Evolutionary conservation across 2,113 vertebrate species (phyloP), one percentile per base, ranked within the genome.

Genomic region (Candoia aspera): DNA sequence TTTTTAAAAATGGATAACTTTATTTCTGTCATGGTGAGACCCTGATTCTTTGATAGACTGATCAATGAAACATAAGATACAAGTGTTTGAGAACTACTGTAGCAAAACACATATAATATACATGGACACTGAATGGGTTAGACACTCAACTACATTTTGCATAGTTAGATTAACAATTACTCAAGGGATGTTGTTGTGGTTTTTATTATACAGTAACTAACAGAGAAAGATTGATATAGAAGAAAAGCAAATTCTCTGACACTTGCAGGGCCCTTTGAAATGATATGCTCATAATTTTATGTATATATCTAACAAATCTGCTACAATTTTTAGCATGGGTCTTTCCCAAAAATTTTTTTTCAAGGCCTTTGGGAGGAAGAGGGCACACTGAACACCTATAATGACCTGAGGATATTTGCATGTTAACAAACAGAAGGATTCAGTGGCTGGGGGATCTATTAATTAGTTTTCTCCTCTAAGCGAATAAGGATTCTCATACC

Each of bases 341-440:
- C 59, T 90, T 64, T 73, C 58, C 33, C 15, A 62, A 59, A 87
- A 26, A 1, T 29, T 23, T n/a, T 29, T 23, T n/a, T 33, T 21
- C 19, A 12, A 11, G 86, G 73, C 88, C 93, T 0, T 0, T 79
- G 85, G 86, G 90, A 87, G 88, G 93, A 58, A 21, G 88, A 94
- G 26, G 92, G 87, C 84, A 79, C 87, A 73, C 92, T 94, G 49
- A 90, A 64, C 91, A 54, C 53, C 42, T 49, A 19, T 33, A 53
- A 88, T 53, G 26, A 33, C 42, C 91, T 88, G 29, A 24, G 84
- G 55, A n/a, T 2, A 37, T 23, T 13, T 10, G 1, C 60, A 37
- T 89, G 55, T 68, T 94, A 57, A 79, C 68, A 86, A 88, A 91
- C 21, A 91, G 68, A 19, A 93, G 55, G 54, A 92, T 95, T 94